Percentiles rank a stretch among this genome's conserved stretches.
phyloP scores from a whole-genome alignment of 2,113 vertebrate genomes.

The Varanus komodoensis region DNA sequence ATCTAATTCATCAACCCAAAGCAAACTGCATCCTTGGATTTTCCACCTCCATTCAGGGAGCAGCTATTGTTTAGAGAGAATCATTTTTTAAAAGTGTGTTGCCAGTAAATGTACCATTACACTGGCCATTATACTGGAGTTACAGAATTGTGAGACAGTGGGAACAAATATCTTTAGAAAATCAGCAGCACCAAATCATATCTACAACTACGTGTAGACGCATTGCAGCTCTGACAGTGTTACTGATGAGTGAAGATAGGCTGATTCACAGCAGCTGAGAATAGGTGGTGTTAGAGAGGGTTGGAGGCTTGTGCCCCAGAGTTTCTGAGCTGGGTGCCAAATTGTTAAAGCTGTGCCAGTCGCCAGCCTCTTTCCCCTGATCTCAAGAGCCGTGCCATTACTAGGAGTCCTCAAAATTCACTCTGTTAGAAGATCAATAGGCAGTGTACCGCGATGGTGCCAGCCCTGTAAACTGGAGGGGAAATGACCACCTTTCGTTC shows the following conservation, averaged over 20 bases:
- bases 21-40: not conserved
- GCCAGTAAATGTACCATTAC: not conserved
- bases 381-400: no score
- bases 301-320: no score
- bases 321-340: no score
- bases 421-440: no score
- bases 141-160: not conserved
- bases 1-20: conserved; percentile 25
- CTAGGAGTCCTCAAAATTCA: no score
- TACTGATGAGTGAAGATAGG: not conserved
- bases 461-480: no score
- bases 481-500: no score
- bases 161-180: not conserved
- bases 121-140: not conserved
- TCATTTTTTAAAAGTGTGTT: not conserved
- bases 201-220: no score
- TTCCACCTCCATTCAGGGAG: not conserved
- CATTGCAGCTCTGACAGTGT: not conserved
- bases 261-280: not conserved
- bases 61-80: not conserved
- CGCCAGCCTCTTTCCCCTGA: no score
- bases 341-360: no score
- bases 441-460: no score
- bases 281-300: not conserved
- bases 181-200: not conserved